Evolutionary conservation across 2,888 invertebrate genomes (phyloP).

Genomic region (Hoplodrina blanda): DNA sequence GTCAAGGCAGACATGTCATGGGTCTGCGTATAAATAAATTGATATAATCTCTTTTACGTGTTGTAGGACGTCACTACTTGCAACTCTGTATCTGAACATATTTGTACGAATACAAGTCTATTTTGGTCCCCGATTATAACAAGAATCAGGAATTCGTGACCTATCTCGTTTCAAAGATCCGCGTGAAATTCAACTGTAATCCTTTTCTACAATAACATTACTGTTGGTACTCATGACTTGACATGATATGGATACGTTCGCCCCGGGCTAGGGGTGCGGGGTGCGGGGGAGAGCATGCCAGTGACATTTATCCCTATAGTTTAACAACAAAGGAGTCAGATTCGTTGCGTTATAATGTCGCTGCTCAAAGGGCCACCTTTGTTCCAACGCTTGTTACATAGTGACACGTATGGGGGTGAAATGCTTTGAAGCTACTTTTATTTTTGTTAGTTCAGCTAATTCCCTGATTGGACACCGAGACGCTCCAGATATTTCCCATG

Average conservation of each 20-base stretch:
- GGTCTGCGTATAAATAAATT: no score
- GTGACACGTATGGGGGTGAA: slow-evolving; percentile 73
- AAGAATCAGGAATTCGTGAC: slow-evolving; percentile 19
- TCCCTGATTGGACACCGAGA: slow-evolving; percentile 20
- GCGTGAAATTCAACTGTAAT: slow-evolving; percentile 30
- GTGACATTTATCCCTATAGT: slow-evolving; percentile 84
- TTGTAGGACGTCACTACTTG: background rate
- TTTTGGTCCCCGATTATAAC: slow-evolving; percentile 5
- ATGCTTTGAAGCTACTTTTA: slow-evolving; percentile 67
- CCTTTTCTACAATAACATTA: slow-evolving; percentile 54
- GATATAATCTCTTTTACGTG: no score
- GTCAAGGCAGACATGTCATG: no score
- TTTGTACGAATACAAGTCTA: background rate
- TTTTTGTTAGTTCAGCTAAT: slow-evolving; percentile 53
- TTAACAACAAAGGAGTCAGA: slow-evolving; percentile 81
- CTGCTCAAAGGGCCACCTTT: slow-evolving; percentile 72
- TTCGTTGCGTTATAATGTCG: slow-evolving; percentile 79
- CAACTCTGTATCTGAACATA: no score
- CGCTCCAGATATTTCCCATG: slow-evolving; percentile 33
- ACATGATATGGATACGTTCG: slow-evolving; percentile 51
- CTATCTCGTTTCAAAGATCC: slow-evolving; percentile 42
- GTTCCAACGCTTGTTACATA: slow-evolving; percentile 70
- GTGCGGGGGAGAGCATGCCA: slow-evolving; percentile 68
- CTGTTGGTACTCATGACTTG: slow-evolving; percentile 49
- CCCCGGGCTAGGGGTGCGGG: slow-evolving; percentile 41